Conservation (phyloP, 1,140 invertebrate species). For the Drosophila azteca region DNA sequence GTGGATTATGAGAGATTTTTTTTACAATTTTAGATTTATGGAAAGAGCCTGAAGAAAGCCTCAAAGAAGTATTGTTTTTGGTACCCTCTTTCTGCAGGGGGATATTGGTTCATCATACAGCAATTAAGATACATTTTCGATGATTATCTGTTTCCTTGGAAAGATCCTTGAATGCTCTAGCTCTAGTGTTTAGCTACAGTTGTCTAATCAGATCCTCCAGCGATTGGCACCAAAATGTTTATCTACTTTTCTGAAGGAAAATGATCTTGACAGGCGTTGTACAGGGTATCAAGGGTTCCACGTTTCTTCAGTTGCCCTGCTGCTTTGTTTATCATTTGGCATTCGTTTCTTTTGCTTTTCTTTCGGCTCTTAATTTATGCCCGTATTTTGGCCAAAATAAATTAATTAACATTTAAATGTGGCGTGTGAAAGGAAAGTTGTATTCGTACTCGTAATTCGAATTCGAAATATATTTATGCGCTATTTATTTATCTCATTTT, state of each 20-base stretch:
- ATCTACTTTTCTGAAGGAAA: too few relatives aligned
- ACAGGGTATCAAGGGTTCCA: too few relatives aligned
- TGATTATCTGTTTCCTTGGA: too few relatives aligned
- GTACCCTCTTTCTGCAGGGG: too few relatives aligned
- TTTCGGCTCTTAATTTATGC: conserved; percentile 27
- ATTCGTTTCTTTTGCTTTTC: conserved; percentile 3
- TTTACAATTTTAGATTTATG: conserved; percentile 50
- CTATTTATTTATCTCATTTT: background rate
- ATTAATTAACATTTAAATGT: conserved; percentile 59
- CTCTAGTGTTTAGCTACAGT: too few relatives aligned
- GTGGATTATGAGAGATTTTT: conserved; percentile 59
- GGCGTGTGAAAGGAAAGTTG: conserved; percentile 51
- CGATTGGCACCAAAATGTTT: too few relatives aligned
- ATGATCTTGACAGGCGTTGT: too few relatives aligned
- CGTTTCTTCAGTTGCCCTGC: background rate
- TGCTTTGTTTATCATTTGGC: conserved; percentile 1
- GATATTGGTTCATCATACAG: too few relatives aligned
- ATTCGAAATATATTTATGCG: background rate
- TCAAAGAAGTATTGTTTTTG: conserved; percentile 22
- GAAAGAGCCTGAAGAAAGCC: conserved; percentile 37
- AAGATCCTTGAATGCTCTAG: too few relatives aligned
- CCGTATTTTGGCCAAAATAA: conserved; percentile 35
- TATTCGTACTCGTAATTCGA: conserved; percentile 9
- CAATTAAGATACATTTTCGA: too few relatives aligned
- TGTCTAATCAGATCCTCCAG: too few relatives aligned